phyloP scores from a whole-genome alignment of 2,888 invertebrate species.

The Stenoptilia bipunctidactyla region DNA sequence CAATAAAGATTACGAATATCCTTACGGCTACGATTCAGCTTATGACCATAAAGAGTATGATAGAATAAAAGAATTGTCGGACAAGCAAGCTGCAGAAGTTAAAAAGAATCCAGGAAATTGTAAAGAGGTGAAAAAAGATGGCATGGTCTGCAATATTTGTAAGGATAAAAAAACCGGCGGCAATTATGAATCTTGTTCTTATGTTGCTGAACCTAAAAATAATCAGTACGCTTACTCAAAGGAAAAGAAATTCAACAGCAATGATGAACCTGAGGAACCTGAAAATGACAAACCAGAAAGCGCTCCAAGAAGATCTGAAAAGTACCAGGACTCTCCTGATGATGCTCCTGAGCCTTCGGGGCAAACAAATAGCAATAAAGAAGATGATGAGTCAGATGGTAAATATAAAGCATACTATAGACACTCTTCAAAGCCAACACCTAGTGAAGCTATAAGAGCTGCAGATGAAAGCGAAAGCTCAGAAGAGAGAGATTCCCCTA shows the following conservation, averaged over 20 bases:
- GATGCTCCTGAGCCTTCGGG: conserved; percentile 28
- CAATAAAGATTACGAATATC: conserved; percentile 56
- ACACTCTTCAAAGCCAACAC: conserved; percentile 43
- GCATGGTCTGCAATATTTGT: conserved; percentile 80
- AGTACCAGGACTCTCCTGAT: conserved; percentile 36
- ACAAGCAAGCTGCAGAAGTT: conserved; percentile 72
- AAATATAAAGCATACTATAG: conserved; percentile 56
- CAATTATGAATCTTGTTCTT: conserved; percentile 84
- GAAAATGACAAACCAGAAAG: conserved; percentile 48
- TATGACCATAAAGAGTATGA: conserved; percentile 68
- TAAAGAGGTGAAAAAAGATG: conserved; percentile 73
- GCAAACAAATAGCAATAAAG: conserved; percentile 32
- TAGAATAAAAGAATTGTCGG: conserved; percentile 72
- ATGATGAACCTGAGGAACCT: conserved; percentile 66
- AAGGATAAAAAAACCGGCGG: conserved; percentile 81
- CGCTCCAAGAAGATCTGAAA: conserved; percentile 37
- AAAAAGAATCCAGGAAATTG: conserved; percentile 76
- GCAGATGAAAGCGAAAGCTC: conserved; percentile 38
- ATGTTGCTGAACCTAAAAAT: conserved; percentile 79
- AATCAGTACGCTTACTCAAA: conserved; percentile 78
- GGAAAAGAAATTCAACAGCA: conserved; percentile 73
- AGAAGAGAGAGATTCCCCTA: conserved; percentile 38
- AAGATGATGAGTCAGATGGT: conserved; percentile 32
- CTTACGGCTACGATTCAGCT: conserved; percentile 60
- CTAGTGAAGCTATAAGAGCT: conserved; percentile 46